These are phyloP conservation scores for Actenoides hombroni DNA, from an alignment of 2,113 vertebrate species.

Conservation along the genomic window DNA sequence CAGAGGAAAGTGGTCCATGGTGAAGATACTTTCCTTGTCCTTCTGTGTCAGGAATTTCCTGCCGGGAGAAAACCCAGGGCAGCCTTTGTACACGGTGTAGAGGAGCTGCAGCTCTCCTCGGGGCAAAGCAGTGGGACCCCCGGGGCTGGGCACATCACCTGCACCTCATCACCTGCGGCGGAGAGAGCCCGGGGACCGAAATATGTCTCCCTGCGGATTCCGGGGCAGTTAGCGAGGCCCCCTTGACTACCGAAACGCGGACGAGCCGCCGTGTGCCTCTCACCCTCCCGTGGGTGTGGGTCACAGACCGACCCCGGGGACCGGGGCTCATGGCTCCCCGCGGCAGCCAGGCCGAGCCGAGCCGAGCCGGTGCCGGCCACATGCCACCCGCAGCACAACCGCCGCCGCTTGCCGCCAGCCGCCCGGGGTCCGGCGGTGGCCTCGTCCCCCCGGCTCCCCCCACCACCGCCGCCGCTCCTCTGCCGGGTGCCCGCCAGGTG, in stretches of 20 bases:
- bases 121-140: fast-evolving
- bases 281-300: background rate
- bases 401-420: background rate
- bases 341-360: background rate
- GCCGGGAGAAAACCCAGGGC: background rate
- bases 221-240: too few relatives aligned
- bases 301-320: background rate
- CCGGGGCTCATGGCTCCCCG: background rate
- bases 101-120: background rate
- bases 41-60: constrained; percentile 87
- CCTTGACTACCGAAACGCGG: background rate
- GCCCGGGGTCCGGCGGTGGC: background rate
- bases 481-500: constrained; percentile 21
- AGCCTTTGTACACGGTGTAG: fast-evolving
- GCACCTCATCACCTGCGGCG: fast-evolving
- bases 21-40: constrained; percentile 90
- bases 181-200: background rate
- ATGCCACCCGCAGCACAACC: background rate
- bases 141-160: fast-evolving
- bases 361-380: background rate
- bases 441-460: too few relatives aligned
- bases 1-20: constrained; percentile 91
- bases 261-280: too few relatives aligned
- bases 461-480: background rate
- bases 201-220: background rate